These are phyloP conservation scores for Marmota flaviventris DNA, from an alignment of 2,113 vertebrate genomes.

Conservation along the genomic window DNA sequence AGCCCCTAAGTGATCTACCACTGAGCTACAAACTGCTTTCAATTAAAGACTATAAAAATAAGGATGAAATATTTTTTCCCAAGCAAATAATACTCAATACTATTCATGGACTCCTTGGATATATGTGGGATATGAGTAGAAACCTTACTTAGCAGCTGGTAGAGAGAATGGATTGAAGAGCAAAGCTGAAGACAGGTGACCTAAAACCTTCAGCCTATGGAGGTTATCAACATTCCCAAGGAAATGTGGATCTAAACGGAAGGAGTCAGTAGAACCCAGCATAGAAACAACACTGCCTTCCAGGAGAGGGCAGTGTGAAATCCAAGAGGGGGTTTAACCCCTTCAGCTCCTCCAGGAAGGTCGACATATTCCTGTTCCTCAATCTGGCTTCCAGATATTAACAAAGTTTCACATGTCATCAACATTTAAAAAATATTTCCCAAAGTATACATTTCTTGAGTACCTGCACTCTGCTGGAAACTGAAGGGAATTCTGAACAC, in stretches of 20 bases:
- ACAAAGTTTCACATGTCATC: neutral
- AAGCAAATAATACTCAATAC: constrained; percentile 19
- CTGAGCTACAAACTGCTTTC: neutral
- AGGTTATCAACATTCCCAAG: neutral
- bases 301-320: neutral
- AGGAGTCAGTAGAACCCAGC: neutral
- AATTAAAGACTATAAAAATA: constrained; percentile 29
- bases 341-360: neutral
- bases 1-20: too few species aligned
- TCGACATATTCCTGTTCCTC: neutral
- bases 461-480: neutral
- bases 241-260: neutral
- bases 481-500: neutral
- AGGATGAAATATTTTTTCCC: neutral
- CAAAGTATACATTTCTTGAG: neutral
- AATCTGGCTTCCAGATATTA: neutral
- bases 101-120: neutral
- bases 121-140: neutral
- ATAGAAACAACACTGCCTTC: neutral
- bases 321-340: neutral
- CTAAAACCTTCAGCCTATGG: neutral
- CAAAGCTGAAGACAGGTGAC: neutral
- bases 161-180: neutral
- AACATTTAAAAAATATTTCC: neutral
- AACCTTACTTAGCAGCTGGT: neutral